Percentiles rank a stretch among this genome's conserved stretches.
These are phyloP conservation scores for Phymanthus crucifer DNA, from an alignment of 92 coral and sea anemone genomes.

Conservation along the genomic window DNA sequence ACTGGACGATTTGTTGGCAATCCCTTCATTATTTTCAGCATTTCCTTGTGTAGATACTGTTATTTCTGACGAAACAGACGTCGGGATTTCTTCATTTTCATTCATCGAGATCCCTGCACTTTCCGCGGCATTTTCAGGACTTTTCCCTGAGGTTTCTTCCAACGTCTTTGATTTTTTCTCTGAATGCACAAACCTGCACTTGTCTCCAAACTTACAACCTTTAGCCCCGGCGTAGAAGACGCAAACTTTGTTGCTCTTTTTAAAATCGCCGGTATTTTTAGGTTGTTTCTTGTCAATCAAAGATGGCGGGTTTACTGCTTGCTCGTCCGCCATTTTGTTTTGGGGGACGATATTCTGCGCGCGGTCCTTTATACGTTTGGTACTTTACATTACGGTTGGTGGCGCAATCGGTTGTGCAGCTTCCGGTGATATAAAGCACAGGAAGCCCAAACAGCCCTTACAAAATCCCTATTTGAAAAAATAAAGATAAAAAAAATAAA, in stretches of 20 bases:
- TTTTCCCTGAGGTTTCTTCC: background rate
- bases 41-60: background rate
- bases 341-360: background rate
- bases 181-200: conserved; percentile 65
- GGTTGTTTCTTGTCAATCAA: background rate
- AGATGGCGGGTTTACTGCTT: background rate
- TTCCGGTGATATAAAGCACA: too few relatives aligned
- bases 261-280: background rate
- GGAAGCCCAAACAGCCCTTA: too few relatives aligned
- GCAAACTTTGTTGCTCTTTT: conserved; percentile 42
- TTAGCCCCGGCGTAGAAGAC: conserved; percentile 51
- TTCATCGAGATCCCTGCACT: background rate
- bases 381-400: background rate
- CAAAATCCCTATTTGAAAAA: too few relatives aligned
- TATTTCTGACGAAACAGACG: background rate
- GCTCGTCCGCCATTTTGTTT: conserved; percentile 48
- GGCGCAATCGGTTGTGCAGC: conserved; percentile 21
- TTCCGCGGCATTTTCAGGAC: background rate
- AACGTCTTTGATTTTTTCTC: background rate
- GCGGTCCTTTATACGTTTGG: conserved; percentile 15
- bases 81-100: background rate
- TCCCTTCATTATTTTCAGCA: background rate
- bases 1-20: background rate
- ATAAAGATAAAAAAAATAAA: too few relatives aligned
- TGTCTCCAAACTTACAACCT: conserved; percentile 74